These are phyloP conservation scores for Heliangelus exortis DNA, from an alignment of 2,797 vertebrate species.

Conservation along the genomic window DNA sequence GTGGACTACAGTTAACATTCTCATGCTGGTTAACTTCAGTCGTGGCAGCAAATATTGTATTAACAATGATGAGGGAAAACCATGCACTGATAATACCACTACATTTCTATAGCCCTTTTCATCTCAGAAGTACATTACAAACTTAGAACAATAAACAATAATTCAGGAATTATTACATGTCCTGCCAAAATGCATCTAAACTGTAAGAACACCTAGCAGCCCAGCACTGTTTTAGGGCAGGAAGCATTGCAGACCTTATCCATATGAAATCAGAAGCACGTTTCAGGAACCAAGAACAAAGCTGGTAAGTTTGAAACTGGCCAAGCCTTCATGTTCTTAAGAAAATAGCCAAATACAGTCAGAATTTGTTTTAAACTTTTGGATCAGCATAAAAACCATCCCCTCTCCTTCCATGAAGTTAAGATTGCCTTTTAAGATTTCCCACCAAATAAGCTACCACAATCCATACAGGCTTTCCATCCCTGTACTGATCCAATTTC, in stretches of 20 bases:
- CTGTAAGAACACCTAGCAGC: slow-evolving; percentile 1
- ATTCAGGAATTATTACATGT: not conserved
- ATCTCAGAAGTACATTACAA: slow-evolving; percentile 30
- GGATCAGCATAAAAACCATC: not conserved
- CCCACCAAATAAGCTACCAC: not conserved
- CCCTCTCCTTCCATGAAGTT: not conserved
- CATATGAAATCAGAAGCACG: not conserved
- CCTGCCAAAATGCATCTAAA: slow-evolving; percentile 19
- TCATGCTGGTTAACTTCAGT: slow-evolving; percentile 3
- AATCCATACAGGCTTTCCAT: not conserved
- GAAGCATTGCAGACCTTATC: slow-evolving; percentile 28
- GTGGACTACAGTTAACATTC: slow-evolving; percentile 24
- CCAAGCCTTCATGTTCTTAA: not conserved
- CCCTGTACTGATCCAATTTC: not conserved
- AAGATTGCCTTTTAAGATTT: not conserved
- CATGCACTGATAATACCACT: not conserved
- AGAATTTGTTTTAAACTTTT: slow-evolving; percentile 1
- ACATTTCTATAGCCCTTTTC: slow-evolving; percentile 54
- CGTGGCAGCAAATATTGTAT: not conserved
- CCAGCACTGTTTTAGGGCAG: not conserved
- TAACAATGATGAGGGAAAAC: slow-evolving; percentile 46
- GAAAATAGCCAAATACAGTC: not conserved
- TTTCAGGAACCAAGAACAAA: slow-evolving; percentile 52
- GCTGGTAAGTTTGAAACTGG: not conserved
- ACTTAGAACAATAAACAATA: slow-evolving; percentile 48